phyloP scores from a whole-genome alignment of 92 coral and sea anemone species.

The Phenganax stokvisi region DNA sequence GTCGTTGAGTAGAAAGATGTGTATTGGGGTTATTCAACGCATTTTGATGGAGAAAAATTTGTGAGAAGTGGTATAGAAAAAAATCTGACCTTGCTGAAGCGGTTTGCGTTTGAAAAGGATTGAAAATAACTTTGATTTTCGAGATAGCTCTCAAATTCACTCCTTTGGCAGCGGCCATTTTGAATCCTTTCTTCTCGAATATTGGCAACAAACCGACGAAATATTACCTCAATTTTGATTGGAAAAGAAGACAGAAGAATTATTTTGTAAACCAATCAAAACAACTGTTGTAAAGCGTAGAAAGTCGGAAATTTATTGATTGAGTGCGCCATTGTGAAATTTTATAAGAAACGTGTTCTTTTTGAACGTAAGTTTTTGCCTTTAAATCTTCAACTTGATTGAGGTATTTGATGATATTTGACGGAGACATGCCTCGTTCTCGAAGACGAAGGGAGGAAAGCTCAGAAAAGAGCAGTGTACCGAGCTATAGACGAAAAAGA shows the following conservation, averaged over 20 bases:
- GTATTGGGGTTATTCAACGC: too few relatives aligned
- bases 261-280: constrained; percentile 31
- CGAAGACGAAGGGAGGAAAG: constrained; percentile 25
- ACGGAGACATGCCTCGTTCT: constrained; percentile 32
- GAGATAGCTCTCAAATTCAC: constrained; percentile 70
- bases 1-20: not conserved
- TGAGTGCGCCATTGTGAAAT: constrained; percentile 15
- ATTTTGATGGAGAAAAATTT: not conserved
- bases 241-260: constrained; percentile 43
- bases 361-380: not conserved
- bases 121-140: constrained; percentile 70
- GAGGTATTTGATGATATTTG: constrained; percentile 23
- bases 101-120: constrained; percentile 78
- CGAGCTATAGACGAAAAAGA: constrained; percentile 13
- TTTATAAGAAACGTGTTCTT: not conserved
- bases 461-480: constrained; percentile 24
- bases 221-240: constrained; percentile 17
- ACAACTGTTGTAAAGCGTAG: not conserved
- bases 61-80: not conserved
- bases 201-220: constrained; percentile 14
- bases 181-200: constrained; percentile 32
- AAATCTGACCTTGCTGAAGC: constrained; percentile 70
- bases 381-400: not conserved
- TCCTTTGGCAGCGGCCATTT: constrained; percentile 93
- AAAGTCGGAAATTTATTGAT: not conserved